Evolutionary conservation across 2,888 invertebrate species (phyloP).

Genomic region (Drosophila flavopinicola): DNA sequence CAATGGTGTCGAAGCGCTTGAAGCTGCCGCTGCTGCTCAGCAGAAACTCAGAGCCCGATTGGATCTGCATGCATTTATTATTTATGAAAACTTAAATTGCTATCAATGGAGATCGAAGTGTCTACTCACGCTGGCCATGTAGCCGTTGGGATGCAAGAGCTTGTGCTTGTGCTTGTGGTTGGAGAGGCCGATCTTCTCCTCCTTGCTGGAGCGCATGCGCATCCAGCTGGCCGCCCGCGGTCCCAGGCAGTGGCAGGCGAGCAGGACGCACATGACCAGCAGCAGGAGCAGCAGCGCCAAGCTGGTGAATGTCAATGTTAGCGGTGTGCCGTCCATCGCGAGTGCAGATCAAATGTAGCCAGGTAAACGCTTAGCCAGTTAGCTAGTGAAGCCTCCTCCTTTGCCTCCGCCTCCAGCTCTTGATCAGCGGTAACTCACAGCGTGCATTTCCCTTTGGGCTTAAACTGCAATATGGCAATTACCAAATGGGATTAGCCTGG

Average conservation of each 20-base stretch:
- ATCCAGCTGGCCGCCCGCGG: slow-evolving; percentile 83
- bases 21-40: slow-evolving; percentile 88
- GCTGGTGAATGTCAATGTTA: slow-evolving; percentile 74
- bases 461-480: slow-evolving; percentile 1
- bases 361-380: too few species aligned
- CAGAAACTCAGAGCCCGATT: slow-evolving; percentile 88
- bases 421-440: neutral
- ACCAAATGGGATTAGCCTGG: neutral
- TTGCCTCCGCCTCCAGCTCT: too few species aligned
- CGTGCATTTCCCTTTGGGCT: slow-evolving; percentile 7
- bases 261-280: slow-evolving; percentile 79
- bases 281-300: slow-evolving; percentile 80
- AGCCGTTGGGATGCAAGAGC: slow-evolving; percentile 88
- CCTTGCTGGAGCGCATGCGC: slow-evolving; percentile 82
- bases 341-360: neutral
- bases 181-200: slow-evolving; percentile 84
- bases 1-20: slow-evolving; percentile 88
- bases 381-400: neutral
- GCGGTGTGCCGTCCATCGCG: slow-evolving; percentile 75
- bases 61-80: slow-evolving; percentile 85
- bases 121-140: slow-evolving; percentile 86
- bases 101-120: neutral
- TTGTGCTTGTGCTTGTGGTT: slow-evolving; percentile 84
- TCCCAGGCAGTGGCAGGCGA: slow-evolving; percentile 83
- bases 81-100: too few species aligned